Conservation (phyloP, 2,888 invertebrate species). For the Leucozona laternaria region DNA sequence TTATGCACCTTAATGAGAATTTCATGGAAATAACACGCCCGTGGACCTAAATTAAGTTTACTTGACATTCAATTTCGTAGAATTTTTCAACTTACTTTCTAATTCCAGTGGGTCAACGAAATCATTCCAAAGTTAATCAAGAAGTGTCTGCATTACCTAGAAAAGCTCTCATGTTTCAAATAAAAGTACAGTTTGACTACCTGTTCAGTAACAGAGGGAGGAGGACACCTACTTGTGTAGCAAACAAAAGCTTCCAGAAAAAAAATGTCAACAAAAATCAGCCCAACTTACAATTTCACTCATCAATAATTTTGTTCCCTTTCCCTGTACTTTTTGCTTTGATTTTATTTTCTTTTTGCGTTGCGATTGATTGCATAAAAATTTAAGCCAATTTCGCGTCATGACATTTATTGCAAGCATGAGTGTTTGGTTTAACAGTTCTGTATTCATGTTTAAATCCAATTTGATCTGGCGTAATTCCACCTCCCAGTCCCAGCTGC, state of each 20-base stretch:
- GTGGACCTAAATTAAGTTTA: too few relatives aligned
- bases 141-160: too few relatives aligned
- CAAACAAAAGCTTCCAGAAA: neutral
- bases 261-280: neutral
- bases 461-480: constrained; percentile 17
- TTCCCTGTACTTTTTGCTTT: neutral
- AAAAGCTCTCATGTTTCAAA: too few relatives aligned
- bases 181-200: too few relatives aligned
- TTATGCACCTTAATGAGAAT: too few relatives aligned
- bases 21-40: too few relatives aligned
- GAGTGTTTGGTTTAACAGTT: neutral
- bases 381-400: constrained; percentile 4
- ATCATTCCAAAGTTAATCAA: too few relatives aligned
- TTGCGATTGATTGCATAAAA: constrained; percentile 19
- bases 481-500: too few relatives aligned
- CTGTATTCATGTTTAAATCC: constrained; percentile 2
- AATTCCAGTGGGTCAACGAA: too few relatives aligned
- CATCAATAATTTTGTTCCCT: neutral
- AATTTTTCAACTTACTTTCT: neutral
- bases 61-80: too few relatives aligned
- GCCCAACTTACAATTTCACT: neutral
- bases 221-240: too few relatives aligned
- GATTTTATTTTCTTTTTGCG: neutral
- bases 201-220: too few relatives aligned
- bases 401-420: neutral